Evolutionary conservation across 2,888 invertebrate species (phyloP).

Genomic region (Patella depressa): DNA sequence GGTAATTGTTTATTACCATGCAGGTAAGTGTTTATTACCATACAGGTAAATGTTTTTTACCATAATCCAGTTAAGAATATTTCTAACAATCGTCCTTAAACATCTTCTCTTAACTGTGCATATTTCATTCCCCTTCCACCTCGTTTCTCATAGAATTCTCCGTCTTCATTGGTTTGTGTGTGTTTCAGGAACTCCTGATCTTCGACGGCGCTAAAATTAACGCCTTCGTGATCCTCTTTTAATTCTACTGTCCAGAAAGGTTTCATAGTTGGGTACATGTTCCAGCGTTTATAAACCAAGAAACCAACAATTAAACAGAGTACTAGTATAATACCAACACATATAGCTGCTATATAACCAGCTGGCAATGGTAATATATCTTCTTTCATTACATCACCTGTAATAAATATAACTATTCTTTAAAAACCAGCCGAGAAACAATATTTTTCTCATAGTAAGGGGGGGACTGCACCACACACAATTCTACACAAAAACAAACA

Average conservation of each 20-base stretch:
- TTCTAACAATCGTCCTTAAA: neutral
- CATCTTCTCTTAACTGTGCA: slow-evolving; percentile 2
- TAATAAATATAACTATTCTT: neutral
- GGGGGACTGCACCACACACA: too few species aligned
- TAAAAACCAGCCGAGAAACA: too few species aligned
- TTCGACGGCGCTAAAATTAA: slow-evolving; percentile 59
- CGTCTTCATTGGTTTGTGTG: neutral
- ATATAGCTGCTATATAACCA: slow-evolving; percentile 49
- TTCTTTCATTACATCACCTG: slow-evolving; percentile 21
- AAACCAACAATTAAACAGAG: slow-evolving; percentile 47
- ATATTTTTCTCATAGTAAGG: too few species aligned
- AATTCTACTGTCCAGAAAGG: slow-evolving; percentile 65
- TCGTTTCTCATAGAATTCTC: slow-evolving; percentile 1
- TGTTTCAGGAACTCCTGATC: slow-evolving; percentile 35
- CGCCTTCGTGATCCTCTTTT: slow-evolving; percentile 59
- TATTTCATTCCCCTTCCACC: neutral
- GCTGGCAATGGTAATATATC: slow-evolving; percentile 18
- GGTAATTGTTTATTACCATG: too few species aligned
- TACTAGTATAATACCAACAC: slow-evolving; percentile 43
- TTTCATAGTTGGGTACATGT: slow-evolving; percentile 39
- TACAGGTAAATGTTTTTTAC: too few species aligned
- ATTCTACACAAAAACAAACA: too few species aligned
- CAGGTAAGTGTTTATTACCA: too few species aligned
- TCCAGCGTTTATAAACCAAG: slow-evolving; percentile 47
- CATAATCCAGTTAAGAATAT: too few species aligned